These are phyloP conservation scores for Nephrocerus scutellatus DNA, from an alignment of 2,888 invertebrate genomes.

Conservation along the genomic window DNA sequence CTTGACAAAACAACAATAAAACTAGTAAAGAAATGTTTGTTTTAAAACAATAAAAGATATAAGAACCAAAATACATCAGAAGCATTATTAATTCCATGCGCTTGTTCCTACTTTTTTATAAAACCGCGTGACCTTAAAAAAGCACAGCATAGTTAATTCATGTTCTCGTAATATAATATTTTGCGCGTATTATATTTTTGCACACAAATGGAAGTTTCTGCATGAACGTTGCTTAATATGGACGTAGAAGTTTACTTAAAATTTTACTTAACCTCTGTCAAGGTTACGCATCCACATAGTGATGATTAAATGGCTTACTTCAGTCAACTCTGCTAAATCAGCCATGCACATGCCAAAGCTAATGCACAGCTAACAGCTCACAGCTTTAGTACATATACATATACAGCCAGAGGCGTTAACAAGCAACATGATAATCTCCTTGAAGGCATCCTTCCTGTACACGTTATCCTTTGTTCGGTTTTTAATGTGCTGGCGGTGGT, in stretches of 20 bases:
- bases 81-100: no score
- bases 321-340: constrained; percentile 6
- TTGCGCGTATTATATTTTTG: no score
- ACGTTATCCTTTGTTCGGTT: neutral
- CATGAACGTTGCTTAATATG: neutral
- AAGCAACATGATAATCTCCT: constrained; percentile 8
- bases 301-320: constrained; percentile 11
- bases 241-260: neutral
- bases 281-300: constrained; percentile 7
- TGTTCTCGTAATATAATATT: no score
- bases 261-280: constrained; percentile 7
- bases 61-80: no score
- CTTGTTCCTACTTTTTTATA: no score
- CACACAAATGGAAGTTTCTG: no score
- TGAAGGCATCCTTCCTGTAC: constrained; percentile 1
- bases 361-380: neutral
- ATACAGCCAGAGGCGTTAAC: constrained; percentile 6
- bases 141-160: no score
- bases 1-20: no score
- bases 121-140: no score
- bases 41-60: no score
- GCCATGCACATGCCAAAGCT: neutral
- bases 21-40: no score
- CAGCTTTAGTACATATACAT: no score
- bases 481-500: neutral